Conservation (phyloP, 2,888 invertebrate species). For the Conops quadrifasciatus region DNA sequence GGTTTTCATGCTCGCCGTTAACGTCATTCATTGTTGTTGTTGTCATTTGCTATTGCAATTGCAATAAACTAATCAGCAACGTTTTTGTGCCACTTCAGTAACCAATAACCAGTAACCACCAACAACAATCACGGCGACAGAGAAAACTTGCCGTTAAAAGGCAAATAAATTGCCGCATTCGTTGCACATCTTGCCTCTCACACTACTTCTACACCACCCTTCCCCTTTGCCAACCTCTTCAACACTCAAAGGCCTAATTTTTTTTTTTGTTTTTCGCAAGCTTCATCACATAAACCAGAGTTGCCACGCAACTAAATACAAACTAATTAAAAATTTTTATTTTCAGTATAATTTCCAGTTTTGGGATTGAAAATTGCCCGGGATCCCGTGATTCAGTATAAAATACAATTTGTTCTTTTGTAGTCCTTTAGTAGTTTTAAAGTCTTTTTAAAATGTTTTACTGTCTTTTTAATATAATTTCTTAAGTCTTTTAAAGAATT, state of each 20-base stretch:
- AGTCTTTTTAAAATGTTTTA: too few relatives aligned
- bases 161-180: constrained; percentile 11
- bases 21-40: constrained; percentile 4
- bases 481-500: too few relatives aligned
- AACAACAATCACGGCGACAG: neutral
- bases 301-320: neutral
- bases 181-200: neutral
- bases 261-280: too few relatives aligned
- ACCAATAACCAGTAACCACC: constrained; percentile 13
- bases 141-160: constrained; percentile 6
- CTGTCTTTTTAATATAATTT: too few relatives aligned
- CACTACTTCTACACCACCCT: neutral
- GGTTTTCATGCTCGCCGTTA: constrained; percentile 2
- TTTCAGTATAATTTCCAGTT: too few relatives aligned
- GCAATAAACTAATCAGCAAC: constrained; percentile 33
- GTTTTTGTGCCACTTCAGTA: constrained; percentile 17
- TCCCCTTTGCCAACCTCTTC: neutral
- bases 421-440: too few relatives aligned
- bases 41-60: constrained; percentile 23
- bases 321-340: neutral
- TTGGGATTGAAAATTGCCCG: too few relatives aligned
- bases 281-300: too few relatives aligned
- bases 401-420: too few relatives aligned
- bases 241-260: too few relatives aligned
- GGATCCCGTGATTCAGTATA: too few relatives aligned